These are phyloP conservation scores for Crocidura indochinensis DNA, from an alignment of 2,797 vertebrate species.

Conservation along the genomic window DNA sequence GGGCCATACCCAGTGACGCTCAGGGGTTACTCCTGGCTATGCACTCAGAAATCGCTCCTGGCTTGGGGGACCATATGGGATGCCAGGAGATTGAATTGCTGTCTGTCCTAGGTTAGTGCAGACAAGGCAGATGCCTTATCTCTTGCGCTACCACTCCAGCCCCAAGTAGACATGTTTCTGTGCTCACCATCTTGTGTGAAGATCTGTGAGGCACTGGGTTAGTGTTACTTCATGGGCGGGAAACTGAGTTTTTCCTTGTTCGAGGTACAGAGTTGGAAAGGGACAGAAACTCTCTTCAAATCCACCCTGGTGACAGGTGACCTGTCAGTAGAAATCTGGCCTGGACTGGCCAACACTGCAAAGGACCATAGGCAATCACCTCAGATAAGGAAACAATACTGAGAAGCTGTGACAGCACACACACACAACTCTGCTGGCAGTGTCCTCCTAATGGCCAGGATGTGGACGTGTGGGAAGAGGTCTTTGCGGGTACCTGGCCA, in stretches of 20 bases:
- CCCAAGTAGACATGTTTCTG: too few relatives aligned
- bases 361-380: not conserved
- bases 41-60: too few relatives aligned
- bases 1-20: too few relatives aligned
- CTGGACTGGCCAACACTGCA: not conserved
- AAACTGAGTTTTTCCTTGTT: constrained; percentile 22
- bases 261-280: not conserved
- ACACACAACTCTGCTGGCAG: too few relatives aligned
- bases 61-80: too few relatives aligned
- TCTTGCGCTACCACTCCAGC: too few relatives aligned
- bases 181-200: too few relatives aligned
- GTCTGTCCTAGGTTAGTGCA: too few relatives aligned
- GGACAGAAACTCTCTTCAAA: not conserved
- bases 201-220: too few relatives aligned
- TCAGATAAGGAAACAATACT: not conserved
- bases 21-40: too few relatives aligned
- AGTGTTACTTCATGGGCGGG: not conserved
- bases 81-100: too few relatives aligned
- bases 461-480: not conserved
- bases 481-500: not conserved
- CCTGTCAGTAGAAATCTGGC: not conserved
- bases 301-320: not conserved
- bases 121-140: too few relatives aligned
- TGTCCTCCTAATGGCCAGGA: rapidly evolving
- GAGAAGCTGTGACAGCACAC: not conserved